Evolutionary conservation across 1,140 invertebrate species (phyloP).

Genomic region (Xylocopa sonorina): DNA sequence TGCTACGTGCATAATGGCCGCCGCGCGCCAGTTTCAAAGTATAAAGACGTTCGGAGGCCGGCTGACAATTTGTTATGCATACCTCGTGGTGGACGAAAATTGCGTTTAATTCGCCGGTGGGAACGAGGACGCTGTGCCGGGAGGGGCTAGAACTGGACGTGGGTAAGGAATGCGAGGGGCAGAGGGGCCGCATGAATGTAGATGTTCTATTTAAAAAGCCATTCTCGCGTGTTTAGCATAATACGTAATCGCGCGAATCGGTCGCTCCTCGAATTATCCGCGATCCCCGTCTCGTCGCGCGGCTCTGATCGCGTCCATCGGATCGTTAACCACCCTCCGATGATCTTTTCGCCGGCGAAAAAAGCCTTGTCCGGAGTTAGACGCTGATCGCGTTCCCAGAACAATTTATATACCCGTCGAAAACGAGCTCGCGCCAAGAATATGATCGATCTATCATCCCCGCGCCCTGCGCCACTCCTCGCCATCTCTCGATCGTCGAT

Average conservation of each 20-base stretch:
- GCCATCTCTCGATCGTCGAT: neutral
- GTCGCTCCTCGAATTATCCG: conserved; percentile 45
- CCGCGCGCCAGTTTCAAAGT: conserved; percentile 53
- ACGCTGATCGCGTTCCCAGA: conserved; percentile 44
- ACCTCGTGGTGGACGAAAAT: conserved; percentile 77
- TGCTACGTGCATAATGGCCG: conserved; percentile 60
- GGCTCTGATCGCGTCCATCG: neutral
- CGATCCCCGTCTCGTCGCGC: conserved; percentile 1
- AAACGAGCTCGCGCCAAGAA: conserved; percentile 40
- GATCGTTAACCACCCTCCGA: conserved; percentile 40
- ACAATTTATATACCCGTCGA: conserved; percentile 49
- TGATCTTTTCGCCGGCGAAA: conserved; percentile 7
- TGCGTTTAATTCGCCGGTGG: conserved; percentile 76
- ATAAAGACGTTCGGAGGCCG: conserved; percentile 71
- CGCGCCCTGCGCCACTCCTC: too few relatives aligned
- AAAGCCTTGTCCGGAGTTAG: conserved; percentile 20
- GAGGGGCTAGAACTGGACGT: too few relatives aligned
- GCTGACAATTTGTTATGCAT: conserved; percentile 80
- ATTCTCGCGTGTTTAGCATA: conserved; percentile 81
- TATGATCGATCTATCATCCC: neutral
- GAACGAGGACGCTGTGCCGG: neutral
- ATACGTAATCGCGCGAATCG: conserved; percentile 71
- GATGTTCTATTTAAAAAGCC: conserved; percentile 80
- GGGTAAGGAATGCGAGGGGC: too few relatives aligned
- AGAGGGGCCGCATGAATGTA: conserved; percentile 75